Conservation (phyloP, 1,140 invertebrate species). For the Oncopeltus fasciatus region DNA sequence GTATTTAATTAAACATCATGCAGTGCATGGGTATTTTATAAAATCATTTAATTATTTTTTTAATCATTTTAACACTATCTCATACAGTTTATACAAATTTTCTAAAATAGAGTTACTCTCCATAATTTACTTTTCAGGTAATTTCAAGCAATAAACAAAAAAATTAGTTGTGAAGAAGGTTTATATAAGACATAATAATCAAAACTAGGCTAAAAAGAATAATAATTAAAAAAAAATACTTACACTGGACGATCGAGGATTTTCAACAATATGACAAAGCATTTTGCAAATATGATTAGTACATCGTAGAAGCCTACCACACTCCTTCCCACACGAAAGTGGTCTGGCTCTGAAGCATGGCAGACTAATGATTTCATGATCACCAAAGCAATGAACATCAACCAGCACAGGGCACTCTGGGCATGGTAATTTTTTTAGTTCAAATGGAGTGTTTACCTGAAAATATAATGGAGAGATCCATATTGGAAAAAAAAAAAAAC, state of each 20-base stretch:
- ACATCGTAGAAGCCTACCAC: constrained; percentile 52
- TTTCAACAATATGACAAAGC: constrained; percentile 52
- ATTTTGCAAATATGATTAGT: constrained; percentile 63
- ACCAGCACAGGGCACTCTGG: constrained; percentile 55
- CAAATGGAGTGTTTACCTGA: constrained; percentile 33
- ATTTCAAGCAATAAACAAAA: too few relatives aligned
- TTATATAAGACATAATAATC: too few relatives aligned
- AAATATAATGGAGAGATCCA: too few relatives aligned
- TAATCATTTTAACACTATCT: too few relatives aligned
- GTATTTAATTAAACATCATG: too few relatives aligned
- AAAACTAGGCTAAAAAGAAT: not conserved
- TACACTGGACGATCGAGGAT: constrained; percentile 17
- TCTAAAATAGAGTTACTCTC: too few relatives aligned
- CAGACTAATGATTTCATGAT: constrained; percentile 60
- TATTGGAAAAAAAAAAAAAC: too few relatives aligned
- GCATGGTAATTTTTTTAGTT: constrained; percentile 51
- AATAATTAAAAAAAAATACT: not conserved
- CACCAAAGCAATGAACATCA: constrained; percentile 60
- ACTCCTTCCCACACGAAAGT: constrained; percentile 55
- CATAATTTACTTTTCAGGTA: too few relatives aligned
- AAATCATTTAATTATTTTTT: too few relatives aligned
- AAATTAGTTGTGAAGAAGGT: too few relatives aligned
- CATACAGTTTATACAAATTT: too few relatives aligned
- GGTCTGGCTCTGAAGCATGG: constrained; percentile 58
- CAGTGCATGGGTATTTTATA: too few relatives aligned